These are phyloP conservation scores for Dyspetes luteomarginatus DNA, from an alignment of 2,888 invertebrate genomes.

Conservation along the genomic window DNA sequence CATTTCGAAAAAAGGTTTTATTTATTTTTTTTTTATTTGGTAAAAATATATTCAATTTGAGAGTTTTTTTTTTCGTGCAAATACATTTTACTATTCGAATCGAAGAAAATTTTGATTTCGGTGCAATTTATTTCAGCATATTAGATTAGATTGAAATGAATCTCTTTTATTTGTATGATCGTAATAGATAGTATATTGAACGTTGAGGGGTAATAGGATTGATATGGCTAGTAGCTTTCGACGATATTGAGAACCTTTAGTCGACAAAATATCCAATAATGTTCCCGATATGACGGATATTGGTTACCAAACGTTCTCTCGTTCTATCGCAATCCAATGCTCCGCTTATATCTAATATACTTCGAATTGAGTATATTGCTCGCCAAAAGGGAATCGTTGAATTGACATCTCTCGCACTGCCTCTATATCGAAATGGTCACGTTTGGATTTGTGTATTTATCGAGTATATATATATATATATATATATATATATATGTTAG, in stretches of 20 bases:
- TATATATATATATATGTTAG: too few species aligned
- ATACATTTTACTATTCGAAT: too few species aligned
- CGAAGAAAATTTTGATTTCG: too few species aligned
- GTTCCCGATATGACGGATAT: constrained; percentile 24
- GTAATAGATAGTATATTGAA: not conserved
- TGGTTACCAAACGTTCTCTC: constrained; percentile 20
- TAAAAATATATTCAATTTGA: too few species aligned
- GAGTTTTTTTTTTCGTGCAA: too few species aligned
- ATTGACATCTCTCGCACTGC: constrained; percentile 4
- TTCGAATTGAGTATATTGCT: constrained; percentile 38
- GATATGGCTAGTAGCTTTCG: not conserved
- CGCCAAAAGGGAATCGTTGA: constrained; percentile 33
- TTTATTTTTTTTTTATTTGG: too few species aligned
- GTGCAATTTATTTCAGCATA: too few species aligned
- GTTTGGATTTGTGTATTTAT: not conserved
- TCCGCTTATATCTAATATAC: constrained; percentile 35
- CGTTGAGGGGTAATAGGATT: not conserved
- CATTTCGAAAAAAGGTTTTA: too few species aligned
- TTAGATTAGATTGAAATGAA: too few species aligned
- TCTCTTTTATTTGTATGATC: too few species aligned
- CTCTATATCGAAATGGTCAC: not conserved
- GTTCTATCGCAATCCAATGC: constrained; percentile 11
- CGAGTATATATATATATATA: constrained; percentile 26
- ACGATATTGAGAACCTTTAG: constrained; percentile 30
- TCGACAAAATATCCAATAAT: constrained; percentile 36